Evolutionary conservation across 2,113 vertebrate species (phyloP), one percentile per base, ranked within the genome.

Genomic region (Chroicocephalus ridibundus): DNA sequence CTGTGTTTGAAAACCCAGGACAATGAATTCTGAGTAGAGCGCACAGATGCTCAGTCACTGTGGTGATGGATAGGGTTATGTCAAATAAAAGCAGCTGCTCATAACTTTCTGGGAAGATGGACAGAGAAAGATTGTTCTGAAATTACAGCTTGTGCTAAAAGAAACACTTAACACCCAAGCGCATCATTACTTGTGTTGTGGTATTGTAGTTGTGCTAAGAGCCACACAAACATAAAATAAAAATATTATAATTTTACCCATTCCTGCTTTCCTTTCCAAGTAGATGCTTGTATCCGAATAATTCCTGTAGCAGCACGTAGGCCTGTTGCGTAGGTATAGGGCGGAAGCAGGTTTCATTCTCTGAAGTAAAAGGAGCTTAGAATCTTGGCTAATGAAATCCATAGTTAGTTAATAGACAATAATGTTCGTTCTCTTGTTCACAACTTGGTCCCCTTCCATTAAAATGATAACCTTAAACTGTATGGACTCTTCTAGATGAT

Each of bases 241-340:
- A 80, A 57, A 9, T 5, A 51, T 51, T 4, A 38, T 72, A 36
- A 47, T 77, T 81, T 61, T 32, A 44, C 20, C 24, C 3, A 0
- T 60, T 60, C 40, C 65, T 51, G 49, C 54, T 77, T 82, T 64
- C 22, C 40, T 82, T 90, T 79, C 36, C 47, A 55, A 44, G 26
- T 11, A 20, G 52, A 44, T 0, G 0, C n/a, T 68, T 72, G 19
- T 42, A 57, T 32, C 19, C 6, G 1, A 14, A n/a, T 31, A 34
- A 17, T 47, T 54, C 17, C 58, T 13, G 16, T 11, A 66, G 76
- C 47, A 68, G 46, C 36, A 44, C 9, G 82, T 8, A 44, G 38
- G 14, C 38, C 46, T 47, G 22, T 44, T 68, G 25, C 14, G 12
- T 6, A 76, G 51, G 13, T 9, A 3, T 3, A 29, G 46, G 40